Conservation (phyloP, 1,140 invertebrate species). For the Heliconius himera region DNA sequence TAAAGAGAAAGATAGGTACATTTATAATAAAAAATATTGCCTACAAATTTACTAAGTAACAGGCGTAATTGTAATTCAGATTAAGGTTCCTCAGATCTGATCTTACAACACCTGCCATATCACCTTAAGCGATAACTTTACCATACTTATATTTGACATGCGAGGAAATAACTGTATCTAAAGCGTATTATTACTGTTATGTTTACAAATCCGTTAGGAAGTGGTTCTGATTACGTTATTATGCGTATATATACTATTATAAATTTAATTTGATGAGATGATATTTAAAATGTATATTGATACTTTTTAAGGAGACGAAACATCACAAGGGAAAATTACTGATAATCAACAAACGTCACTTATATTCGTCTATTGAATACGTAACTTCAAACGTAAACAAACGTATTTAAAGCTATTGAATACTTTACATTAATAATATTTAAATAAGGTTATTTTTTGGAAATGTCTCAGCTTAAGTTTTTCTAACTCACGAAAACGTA, state of each 20-base stretch:
- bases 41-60: conserved; percentile 68
- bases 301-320: background rate
- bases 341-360: conserved; percentile 5
- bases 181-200: conserved; percentile 57
- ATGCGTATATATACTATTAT: conserved; percentile 39
- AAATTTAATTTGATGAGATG: conserved; percentile 28
- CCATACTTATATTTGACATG: conserved; percentile 58
- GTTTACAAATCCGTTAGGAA: conserved; percentile 58
- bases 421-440: conserved; percentile 61
- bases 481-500: conserved; percentile 42
- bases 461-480: conserved; percentile 62
- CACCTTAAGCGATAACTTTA: conserved; percentile 53
- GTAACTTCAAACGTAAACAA: conserved; percentile 50
- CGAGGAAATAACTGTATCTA: conserved; percentile 71
- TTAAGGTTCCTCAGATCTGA: conserved; percentile 33
- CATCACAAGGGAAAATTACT: conserved; percentile 20
- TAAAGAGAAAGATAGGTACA: conserved; percentile 58
- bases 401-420: conserved; percentile 74
- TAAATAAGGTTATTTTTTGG: conserved; percentile 60
- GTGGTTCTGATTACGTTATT: conserved; percentile 40
- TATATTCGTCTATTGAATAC: conserved; percentile 25
- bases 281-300: background rate
- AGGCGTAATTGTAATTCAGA: conserved; percentile 44
- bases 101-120: conserved; percentile 46
- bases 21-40: conserved; percentile 61